phyloP scores from a whole-genome alignment of 2,888 invertebrate genomes.

The Apodemia hepburni region DNA sequence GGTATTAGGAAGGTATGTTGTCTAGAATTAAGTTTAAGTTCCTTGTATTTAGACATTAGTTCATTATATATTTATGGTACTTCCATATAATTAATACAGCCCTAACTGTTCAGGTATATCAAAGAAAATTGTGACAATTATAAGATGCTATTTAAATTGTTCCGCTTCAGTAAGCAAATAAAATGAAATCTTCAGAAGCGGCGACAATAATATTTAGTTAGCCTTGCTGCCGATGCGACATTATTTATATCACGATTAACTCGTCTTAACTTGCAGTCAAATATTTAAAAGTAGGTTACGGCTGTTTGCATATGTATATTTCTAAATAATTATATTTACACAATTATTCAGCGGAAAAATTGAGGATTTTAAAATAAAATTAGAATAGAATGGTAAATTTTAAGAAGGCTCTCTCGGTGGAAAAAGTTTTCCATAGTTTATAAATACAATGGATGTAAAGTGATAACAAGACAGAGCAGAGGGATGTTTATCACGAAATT shows the following conservation, averaged over 20 bases:
- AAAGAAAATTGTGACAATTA: neutral
- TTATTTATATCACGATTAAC: slow-evolving; percentile 5
- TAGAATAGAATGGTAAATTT: no score
- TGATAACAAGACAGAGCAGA: no score
- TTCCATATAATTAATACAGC: no score
- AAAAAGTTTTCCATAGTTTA: no score
- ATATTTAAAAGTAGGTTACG: slow-evolving; percentile 8
- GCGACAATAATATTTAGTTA: slow-evolving; percentile 9
- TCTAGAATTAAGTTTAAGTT: no score
- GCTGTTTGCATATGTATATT: neutral
- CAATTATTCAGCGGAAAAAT: neutral
- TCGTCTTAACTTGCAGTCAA: slow-evolving; percentile 2
- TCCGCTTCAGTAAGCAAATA: neutral
- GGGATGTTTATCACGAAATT: no score
- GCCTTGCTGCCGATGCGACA: slow-evolving; percentile 4
- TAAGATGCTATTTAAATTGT: neutral
- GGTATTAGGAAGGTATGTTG: no score
- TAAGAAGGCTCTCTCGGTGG: neutral
- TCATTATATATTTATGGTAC: no score
- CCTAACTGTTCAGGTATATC: no score
- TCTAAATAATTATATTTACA: neutral
- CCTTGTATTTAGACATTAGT: no score
- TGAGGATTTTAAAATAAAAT: neutral
- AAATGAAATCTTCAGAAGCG: neutral
- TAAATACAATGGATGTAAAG: no score